Conservation (phyloP, 2,797 vertebrate species). For the Sciurus carolinensis region DNA sequence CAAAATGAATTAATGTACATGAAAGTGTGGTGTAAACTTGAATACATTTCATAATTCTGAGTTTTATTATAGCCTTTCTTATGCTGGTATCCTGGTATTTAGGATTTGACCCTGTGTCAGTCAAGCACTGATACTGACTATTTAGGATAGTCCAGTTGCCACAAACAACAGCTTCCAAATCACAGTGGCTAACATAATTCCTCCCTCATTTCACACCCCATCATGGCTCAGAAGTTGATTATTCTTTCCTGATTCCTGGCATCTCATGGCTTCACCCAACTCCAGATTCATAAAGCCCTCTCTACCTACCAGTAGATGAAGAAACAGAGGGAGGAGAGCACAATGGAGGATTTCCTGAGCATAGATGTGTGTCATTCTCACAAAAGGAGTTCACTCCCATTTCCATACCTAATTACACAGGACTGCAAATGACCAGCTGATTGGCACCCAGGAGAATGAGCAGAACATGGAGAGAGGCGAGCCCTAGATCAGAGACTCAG, state of each 20-base stretch:
- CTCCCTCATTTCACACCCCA: neutral
- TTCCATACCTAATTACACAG: neutral
- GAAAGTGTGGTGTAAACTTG: neutral
- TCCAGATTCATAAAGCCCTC: neutral
- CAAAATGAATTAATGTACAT: neutral
- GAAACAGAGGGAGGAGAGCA: neutral
- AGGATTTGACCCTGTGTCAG: neutral
- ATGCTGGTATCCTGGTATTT: neutral
- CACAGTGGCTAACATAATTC: neutral
- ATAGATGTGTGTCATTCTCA: neutral
- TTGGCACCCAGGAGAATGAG: neutral
- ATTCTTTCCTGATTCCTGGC: neutral
- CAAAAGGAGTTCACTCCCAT: neutral
- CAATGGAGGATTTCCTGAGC: neutral
- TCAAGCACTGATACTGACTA: neutral
- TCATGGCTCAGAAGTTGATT: neutral
- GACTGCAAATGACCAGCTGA: neutral
- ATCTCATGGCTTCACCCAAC: neutral
- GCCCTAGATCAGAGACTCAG: neutral
- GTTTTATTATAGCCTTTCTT: slow-evolving; percentile 11
- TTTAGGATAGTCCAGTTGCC: neutral
- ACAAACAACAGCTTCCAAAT: neutral
- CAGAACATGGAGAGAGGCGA: neutral
- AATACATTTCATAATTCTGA: neutral
- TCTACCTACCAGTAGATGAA: neutral